Percentiles rank a stretch among this genome's conserved stretches.
phyloP scores from a whole-genome alignment of 2,797 vertebrate genomes.

The Eulemur coronatus region DNA sequence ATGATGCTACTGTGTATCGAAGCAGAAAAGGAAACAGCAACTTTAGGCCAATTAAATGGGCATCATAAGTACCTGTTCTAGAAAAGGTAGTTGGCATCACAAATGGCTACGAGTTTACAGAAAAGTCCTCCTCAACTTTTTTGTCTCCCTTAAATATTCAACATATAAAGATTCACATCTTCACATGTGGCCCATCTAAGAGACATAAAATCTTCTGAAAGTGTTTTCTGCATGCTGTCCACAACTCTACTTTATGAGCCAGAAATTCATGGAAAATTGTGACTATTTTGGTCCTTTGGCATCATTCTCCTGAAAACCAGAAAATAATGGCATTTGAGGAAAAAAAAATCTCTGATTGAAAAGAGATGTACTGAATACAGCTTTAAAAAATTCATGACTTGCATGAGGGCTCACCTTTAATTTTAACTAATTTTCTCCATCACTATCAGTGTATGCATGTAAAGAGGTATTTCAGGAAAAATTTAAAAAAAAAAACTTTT shows the following conservation, averaged over 20 bases:
- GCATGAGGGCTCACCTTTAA: background rate
- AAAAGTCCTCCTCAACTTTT: background rate
- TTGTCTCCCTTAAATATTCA: background rate
- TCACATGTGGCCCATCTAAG: background rate
- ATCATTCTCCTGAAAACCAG: background rate
- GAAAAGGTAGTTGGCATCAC: background rate
- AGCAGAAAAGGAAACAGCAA: background rate
- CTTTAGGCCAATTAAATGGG: background rate
- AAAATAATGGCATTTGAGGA: background rate
- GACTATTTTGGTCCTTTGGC: constrained; percentile 14
- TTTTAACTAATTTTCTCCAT: background rate
- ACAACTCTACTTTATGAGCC: background rate
- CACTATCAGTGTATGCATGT: background rate
- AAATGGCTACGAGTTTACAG: background rate
- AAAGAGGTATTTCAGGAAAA: background rate
- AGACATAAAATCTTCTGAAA: constrained; percentile 3
- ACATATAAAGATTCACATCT: background rate
- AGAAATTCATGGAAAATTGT: constrained; percentile 28
- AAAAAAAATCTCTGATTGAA: background rate
- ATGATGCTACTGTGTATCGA: background rate
- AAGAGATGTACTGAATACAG: background rate
- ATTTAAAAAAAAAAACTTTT: background rate
- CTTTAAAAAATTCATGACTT: background rate
- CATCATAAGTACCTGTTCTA: background rate
- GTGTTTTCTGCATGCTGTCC: background rate